Percentiles rank a stretch among this genome's conserved stretches.
phyloP scores from a whole-genome alignment of 2,888 invertebrate genomes.

The Nebria brevicollis region DNA sequence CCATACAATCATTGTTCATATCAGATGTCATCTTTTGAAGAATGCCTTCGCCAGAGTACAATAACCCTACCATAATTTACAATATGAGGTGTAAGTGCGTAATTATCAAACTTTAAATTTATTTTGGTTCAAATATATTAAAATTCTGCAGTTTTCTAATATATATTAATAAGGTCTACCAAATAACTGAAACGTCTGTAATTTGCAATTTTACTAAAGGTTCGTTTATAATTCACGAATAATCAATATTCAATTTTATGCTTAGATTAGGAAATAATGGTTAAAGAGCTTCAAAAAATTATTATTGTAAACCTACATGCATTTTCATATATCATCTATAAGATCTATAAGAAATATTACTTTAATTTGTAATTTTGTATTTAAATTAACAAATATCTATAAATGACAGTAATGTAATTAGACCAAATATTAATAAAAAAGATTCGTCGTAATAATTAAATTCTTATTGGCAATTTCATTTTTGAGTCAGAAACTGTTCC shows the following conservation, averaged over 20 bases:
- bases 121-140: background rate
- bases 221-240: background rate
- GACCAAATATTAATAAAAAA: no score
- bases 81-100: background rate
- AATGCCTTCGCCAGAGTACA: background rate
- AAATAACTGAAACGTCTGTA: slow-evolving; percentile 13
- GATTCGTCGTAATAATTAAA: no score
- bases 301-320: no score
- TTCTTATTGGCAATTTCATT: no score
- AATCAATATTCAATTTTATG: background rate
- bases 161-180: background rate
- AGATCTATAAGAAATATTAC: no score
- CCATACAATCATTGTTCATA: slow-evolving; percentile 13
- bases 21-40: slow-evolving; percentile 22
- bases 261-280: no score
- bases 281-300: no score
- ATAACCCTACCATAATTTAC: background rate
- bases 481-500: no score
- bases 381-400: no score
- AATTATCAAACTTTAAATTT: background rate
- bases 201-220: slow-evolving; percentile 8
- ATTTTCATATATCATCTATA: no score
- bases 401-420: no score
- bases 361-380: no score
- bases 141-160: background rate